Conservation (phyloP, 2,113 vertebrate genomes). For the Amphiprion percula region DNA sequence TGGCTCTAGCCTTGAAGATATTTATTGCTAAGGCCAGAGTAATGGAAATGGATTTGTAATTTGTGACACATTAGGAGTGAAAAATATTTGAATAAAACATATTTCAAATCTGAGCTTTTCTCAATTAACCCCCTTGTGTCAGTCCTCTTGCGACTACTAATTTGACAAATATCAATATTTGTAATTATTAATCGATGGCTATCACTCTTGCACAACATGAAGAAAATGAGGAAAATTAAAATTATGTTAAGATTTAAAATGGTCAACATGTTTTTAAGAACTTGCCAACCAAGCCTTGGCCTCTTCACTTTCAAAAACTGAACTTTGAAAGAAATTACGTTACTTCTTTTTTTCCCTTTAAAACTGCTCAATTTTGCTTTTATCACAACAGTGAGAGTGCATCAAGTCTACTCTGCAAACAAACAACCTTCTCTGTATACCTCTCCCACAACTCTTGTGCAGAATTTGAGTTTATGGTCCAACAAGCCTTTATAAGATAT, state of each 20-base stretch:
- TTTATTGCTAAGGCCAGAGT: conserved; percentile 37
- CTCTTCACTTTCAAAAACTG: not conserved
- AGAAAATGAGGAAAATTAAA: no score
- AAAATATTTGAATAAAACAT: conserved; percentile 14
- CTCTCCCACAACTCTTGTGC: not conserved
- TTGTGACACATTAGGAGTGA: conserved; percentile 27
- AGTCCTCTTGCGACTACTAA: not conserved
- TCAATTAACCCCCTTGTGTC: not conserved
- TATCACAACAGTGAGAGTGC: not conserved
- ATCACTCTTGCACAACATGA: not conserved
- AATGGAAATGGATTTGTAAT: conserved; percentile 58
- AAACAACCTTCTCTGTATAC: not conserved
- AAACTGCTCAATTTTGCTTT: not conserved
- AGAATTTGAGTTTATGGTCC: not conserved
- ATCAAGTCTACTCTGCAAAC: not conserved
- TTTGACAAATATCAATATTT: conserved; percentile 1
- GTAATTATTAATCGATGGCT: conserved; percentile 3
- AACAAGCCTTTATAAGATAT: not conserved
- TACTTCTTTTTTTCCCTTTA: not conserved
- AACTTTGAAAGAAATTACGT: not conserved
- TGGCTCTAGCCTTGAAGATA: conserved; percentile 31
- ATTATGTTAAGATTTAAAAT: no score
- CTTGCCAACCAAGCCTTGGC: not conserved
- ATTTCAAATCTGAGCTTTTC: conserved; percentile 18
- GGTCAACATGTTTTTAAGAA: no score